Percentiles rank a stretch among this genome's conserved stretches.
Evolutionary conservation across 2,888 invertebrate genomes (phyloP).

Genomic region (Caenorhabditis japonica): DNA sequence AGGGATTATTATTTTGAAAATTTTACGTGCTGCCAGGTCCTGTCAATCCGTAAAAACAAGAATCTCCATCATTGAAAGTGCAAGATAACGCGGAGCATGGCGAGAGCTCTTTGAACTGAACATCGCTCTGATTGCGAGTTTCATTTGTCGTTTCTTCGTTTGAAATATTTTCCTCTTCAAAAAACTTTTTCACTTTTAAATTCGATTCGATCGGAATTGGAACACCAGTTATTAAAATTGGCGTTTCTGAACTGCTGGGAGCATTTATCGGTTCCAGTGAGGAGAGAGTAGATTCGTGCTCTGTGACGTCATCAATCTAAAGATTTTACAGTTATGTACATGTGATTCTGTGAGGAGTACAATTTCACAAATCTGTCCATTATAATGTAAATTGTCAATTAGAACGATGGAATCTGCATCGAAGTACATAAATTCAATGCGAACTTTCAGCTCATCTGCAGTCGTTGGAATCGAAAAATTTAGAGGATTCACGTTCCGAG

Average conservation of each 20-base stretch:
- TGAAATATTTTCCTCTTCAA: slow-evolving; percentile 19
- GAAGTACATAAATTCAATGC: slow-evolving; percentile 66
- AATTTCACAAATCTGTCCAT: slow-evolving; percentile 71
- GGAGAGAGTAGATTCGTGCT: slow-evolving; percentile 8
- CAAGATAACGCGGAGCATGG: slow-evolving; percentile 69
- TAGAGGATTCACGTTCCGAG: slow-evolving; percentile 43
- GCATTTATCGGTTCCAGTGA: slow-evolving; percentile 4
- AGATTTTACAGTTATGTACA: neutral
- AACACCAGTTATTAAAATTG: slow-evolving; percentile 9
- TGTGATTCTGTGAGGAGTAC: too few species aligned
- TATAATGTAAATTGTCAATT: slow-evolving; percentile 70
- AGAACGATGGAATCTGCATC: slow-evolving; percentile 62
- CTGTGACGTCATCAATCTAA: slow-evolving; percentile 21
- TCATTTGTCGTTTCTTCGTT: neutral
- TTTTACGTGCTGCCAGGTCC: slow-evolving; percentile 69
- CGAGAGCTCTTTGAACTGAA: slow-evolving; percentile 48
- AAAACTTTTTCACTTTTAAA: slow-evolving; percentile 20
- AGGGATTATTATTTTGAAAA: too few species aligned
- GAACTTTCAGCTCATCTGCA: slow-evolving; percentile 59
- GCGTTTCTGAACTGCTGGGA: neutral
- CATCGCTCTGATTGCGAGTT: neutral
- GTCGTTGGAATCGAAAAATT: slow-evolving; percentile 63
- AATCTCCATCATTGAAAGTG: slow-evolving; percentile 69
- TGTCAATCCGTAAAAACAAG: slow-evolving; percentile 67
- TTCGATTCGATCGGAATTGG: slow-evolving; percentile 4